Percentiles rank a stretch among this genome's conserved stretches.
These are phyloP conservation scores for Vulpes ferrilata DNA, from an alignment of 2,113 vertebrate genomes.

Conservation along the genomic window DNA sequence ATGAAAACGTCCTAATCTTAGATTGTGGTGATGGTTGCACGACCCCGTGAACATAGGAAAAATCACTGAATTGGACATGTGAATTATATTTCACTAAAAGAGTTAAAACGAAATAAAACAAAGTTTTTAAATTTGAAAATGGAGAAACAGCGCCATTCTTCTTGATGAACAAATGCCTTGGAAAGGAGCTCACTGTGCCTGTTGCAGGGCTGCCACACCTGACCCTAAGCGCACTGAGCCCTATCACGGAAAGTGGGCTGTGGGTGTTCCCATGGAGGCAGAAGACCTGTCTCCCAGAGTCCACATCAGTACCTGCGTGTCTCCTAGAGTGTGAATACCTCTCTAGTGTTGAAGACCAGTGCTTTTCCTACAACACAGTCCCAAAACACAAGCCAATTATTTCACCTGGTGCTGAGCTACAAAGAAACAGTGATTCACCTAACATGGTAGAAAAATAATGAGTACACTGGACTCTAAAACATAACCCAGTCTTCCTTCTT, in stretches of 20 bases:
- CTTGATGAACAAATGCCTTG: neutral
- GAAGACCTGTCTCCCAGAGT: neutral
- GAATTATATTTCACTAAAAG: neutral
- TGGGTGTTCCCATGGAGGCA: neutral
- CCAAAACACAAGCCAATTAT: neutral
- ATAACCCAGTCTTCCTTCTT: neutral
- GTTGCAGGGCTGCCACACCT: neutral
- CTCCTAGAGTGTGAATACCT: neutral
- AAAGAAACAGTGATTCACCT: neutral
- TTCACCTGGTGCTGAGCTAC: neutral
- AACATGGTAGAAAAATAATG: neutral
- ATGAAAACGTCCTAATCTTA: neutral
- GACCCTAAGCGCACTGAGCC: fast-evolving
- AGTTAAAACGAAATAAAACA: neutral
- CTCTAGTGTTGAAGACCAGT: neutral
- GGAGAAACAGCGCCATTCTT: neutral
- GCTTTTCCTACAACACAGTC: neutral
- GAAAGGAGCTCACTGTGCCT: neutral
- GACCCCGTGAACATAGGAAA: neutral
- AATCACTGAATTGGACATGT: neutral
- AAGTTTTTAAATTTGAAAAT: neutral
- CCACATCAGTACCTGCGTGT: neutral
- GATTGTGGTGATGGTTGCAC: neutral
- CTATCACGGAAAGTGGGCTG: too few species aligned
- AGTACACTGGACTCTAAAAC: neutral